Evolutionary conservation across 30 jellyfish, hydroid and myxozoan species (phyloP).

Genomic region (Catostylus mosaicus): DNA sequence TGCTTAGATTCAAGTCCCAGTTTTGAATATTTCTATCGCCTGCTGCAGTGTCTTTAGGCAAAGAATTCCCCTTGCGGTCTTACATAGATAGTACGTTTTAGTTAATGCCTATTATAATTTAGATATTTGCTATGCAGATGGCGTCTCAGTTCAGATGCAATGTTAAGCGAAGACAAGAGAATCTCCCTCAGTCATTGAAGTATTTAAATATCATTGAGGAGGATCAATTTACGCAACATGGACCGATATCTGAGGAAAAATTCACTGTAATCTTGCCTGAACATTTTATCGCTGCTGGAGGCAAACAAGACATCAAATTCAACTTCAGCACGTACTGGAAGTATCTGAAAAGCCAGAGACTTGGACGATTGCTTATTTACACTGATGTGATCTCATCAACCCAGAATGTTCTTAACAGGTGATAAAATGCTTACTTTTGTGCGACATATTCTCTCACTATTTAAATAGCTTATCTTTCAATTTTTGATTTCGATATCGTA

Average conservation of each 20-base stretch:
- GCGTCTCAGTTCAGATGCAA: neutral
- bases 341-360: slow-evolving; percentile 28
- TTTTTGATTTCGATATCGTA: too few relatives aligned
- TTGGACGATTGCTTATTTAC: slow-evolving; percentile 75
- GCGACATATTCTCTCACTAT: too few relatives aligned
- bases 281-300: neutral
- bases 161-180: neutral
- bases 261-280: neutral
- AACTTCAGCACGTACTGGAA: slow-evolving; percentile 30
- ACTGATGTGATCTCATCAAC: slow-evolving; percentile 81
- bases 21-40: too few relatives aligned
- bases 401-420: slow-evolving; percentile 67
- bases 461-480: too few relatives aligned
- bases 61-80: too few relatives aligned
- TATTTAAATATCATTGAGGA: neutral
- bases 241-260: neutral
- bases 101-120: too few relatives aligned
- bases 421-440: too few relatives aligned
- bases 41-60: too few relatives aligned
- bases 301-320: slow-evolving; percentile 3
- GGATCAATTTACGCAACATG: neutral
- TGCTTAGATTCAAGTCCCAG: too few relatives aligned
- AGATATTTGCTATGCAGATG: neutral
- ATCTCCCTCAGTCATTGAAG: neutral
- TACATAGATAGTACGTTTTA: too few relatives aligned